Evolutionary conservation across 2,113 vertebrate genomes (phyloP), one percentile per base, ranked within the genome.

Genomic region (Poeciliopsis turrubarensis): DNA sequence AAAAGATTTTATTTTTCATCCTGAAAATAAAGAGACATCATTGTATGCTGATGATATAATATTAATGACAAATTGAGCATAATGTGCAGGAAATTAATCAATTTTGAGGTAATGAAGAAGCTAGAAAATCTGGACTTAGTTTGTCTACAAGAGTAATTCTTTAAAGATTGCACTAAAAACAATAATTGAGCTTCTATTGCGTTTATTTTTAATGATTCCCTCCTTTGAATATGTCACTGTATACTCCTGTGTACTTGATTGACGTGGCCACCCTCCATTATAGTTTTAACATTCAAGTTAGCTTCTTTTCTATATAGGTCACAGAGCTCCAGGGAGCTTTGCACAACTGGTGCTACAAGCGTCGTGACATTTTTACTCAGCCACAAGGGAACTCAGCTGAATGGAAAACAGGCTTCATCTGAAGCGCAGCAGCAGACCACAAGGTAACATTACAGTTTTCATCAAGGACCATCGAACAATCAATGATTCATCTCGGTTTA

Each of bases 301-400:
- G 72, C n/a, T 25, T 32, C 65, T 90, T 78, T 79, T 60, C 65
- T 91, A 82, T 87, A 71, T 91, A 85, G 86, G 87, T 81, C 87
- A 87, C 62, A 8, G 60, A 73, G 72, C 87, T 89, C 85, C 66
- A 47, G 85, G 82, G 89, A 87, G 72, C 47, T 80, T 26, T 30
- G 69, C 70, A 84, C 68, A 75, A 79, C 80, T 73, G 78, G 30
- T 13, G 47, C 80, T 77, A 79, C 78, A 26, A 84, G 84, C 83
- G 70, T 66, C 26, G 70, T 90, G 88, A 89, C 90, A 89, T 84
- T 90, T 79, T 85, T 75, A n/a, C 80, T 60, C 68, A 47, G 72
- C 72, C 78, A 75, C 85, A 3, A 61, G 72, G 82, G 77, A 91
- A 65, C 81, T 75, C 37, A 1, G 1, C 51, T 72, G 74, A 61